A percentile compares a stretch with the other conserved stretches of the same genome.
Evolutionary conservation across 2,888 invertebrate genomes (phyloP).

Genomic region (Drosophila limbata): DNA sequence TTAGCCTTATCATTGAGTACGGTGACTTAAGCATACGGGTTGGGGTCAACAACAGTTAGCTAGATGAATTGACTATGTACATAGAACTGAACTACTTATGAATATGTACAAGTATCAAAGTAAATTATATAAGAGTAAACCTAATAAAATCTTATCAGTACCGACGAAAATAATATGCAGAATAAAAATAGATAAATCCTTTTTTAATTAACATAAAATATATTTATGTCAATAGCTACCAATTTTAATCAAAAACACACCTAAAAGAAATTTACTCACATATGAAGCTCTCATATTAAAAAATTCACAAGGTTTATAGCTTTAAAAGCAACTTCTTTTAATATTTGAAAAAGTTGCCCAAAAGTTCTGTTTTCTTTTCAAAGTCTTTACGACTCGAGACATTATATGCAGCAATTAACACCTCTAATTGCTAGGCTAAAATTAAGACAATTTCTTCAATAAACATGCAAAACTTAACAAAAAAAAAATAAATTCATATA

Average conservation of each 20-base stretch:
- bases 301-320: background rate
- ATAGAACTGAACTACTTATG: background rate
- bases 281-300: too few species aligned
- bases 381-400: background rate
- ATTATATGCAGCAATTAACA: background rate
- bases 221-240: background rate
- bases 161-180: background rate
- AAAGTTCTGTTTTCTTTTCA: background rate
- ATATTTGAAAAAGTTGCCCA: background rate
- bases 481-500: background rate
- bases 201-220: background rate
- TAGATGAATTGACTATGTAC: constrained; percentile 4
- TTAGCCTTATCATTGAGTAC: constrained; percentile 34
- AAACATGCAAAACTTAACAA: background rate
- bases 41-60: constrained; percentile 24
- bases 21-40: constrained; percentile 12
- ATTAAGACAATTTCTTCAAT: background rate
- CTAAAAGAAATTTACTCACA: too few species aligned
- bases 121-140: background rate
- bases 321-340: background rate
- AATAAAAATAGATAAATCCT: background rate
- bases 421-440: background rate
- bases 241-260: too few species aligned
- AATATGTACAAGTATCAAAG: background rate
- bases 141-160: constrained; percentile 16